Conservation (phyloP, 2,113 vertebrate species). For the human region DNA sequence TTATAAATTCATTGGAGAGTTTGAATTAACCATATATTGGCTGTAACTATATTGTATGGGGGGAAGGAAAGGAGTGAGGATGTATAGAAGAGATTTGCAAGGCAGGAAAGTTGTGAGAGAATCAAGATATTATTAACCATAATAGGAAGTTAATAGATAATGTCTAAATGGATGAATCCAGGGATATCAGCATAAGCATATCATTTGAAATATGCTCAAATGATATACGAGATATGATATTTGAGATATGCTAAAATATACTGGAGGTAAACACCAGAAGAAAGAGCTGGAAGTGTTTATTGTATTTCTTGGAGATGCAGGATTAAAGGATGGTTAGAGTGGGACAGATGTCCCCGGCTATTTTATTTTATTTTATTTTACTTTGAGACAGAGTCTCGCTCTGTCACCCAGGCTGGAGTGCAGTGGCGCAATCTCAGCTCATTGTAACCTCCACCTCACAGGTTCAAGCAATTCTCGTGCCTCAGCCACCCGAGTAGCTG, state of each 20-base stretch:
- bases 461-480: background rate
- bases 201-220: background rate
- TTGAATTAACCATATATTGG: background rate
- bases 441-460: background rate
- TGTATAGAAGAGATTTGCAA: background rate
- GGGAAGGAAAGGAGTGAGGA: background rate
- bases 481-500: background rate
- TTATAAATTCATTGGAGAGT: background rate
- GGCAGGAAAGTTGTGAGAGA: background rate
- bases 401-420: background rate
- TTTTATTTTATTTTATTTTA: background rate
- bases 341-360: background rate
- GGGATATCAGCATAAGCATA: background rate
- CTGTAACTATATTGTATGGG: background rate
- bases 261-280: background rate
- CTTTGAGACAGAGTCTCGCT: background rate
- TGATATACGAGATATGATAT: no score
- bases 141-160: background rate
- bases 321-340: background rate
- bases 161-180: background rate
- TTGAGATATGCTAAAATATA: no score
- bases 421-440: background rate
- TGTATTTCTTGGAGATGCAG: background rate
- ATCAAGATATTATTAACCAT: background rate
- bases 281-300: background rate